Conservation (phyloP, 2,888 invertebrate species). For the Troides oblongomaculatus region DNA sequence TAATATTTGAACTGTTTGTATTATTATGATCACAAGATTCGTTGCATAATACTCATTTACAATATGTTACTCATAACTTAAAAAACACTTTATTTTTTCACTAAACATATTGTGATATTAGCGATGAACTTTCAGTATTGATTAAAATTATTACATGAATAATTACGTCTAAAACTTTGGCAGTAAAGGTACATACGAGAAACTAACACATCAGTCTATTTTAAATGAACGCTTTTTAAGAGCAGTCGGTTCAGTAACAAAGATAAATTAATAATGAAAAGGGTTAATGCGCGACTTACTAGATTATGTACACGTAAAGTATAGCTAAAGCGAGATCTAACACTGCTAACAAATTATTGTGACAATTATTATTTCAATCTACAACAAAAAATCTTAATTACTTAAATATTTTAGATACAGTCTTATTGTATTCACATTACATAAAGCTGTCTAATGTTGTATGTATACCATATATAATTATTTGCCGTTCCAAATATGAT, state of each 20-base stretch:
- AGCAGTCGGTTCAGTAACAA: slow-evolving; percentile 19
- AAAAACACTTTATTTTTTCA: slow-evolving; percentile 8
- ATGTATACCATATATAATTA: slow-evolving; percentile 5
- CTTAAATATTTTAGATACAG: slow-evolving; percentile 53
- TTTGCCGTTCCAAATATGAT: slow-evolving; percentile 15
- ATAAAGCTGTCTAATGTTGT: slow-evolving; percentile 42
- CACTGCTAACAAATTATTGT: slow-evolving; percentile 58
- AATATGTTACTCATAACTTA: slow-evolving; percentile 12
- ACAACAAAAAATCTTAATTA: slow-evolving; percentile 47
- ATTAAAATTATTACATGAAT: slow-evolving; percentile 34
- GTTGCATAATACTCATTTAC: slow-evolving; percentile 29
- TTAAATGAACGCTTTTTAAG: slow-evolving; percentile 28
- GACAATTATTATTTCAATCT: slow-evolving; percentile 52
- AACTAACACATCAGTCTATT: slow-evolving; percentile 58
- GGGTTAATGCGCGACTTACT: slow-evolving; percentile 40
- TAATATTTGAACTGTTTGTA: slow-evolving; percentile 38
- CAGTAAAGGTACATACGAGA: slow-evolving; percentile 65
- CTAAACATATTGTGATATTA: slow-evolving; percentile 4
- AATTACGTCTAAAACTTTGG: slow-evolving; percentile 69
- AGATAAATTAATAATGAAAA: slow-evolving; percentile 23
- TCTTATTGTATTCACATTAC: slow-evolving; percentile 62
- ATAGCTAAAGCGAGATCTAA: slow-evolving; percentile 73
- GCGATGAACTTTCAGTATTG: slow-evolving; percentile 16
- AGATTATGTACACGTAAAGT: slow-evolving; percentile 40
- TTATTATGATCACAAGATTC: slow-evolving; percentile 35